A percentile compares a stretch with the other conserved stretches of the same genome.
Evolutionary conservation across 1,140 invertebrate genomes (phyloP).

Genomic region (Tetranychus cinnabarinus): DNA sequence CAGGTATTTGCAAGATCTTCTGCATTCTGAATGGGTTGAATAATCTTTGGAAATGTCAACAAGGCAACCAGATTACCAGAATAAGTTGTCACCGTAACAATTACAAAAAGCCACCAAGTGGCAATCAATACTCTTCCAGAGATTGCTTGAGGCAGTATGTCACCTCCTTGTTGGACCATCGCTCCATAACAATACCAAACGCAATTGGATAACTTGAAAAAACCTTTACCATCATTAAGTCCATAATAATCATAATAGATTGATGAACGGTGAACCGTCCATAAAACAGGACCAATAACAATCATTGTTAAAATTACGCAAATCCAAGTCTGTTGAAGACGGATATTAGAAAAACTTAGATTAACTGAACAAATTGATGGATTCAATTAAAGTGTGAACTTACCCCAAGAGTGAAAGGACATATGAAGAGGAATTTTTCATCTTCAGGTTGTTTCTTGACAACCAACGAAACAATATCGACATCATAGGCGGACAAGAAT

Average conservation of each 20-base stretch:
- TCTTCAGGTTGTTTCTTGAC: slow-evolving; percentile 46
- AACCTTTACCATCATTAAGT: slow-evolving; percentile 25
- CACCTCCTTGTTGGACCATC: slow-evolving; percentile 67
- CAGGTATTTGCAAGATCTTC: slow-evolving; percentile 36
- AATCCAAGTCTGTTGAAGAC: slow-evolving; percentile 42
- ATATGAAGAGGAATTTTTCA: slow-evolving; percentile 43
- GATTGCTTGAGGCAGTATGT: slow-evolving; percentile 52
- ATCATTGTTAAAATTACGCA: slow-evolving; percentile 42
- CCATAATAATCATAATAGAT: slow-evolving; percentile 36
- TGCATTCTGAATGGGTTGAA: slow-evolving; percentile 44
- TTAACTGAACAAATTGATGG: background rate
- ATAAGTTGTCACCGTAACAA: slow-evolving; percentile 66
- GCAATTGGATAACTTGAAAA: slow-evolving; percentile 38
- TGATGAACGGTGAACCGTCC: slow-evolving; percentile 41
- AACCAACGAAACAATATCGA: slow-evolving; percentile 46
- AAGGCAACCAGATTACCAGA: slow-evolving; percentile 78
- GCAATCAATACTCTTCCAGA: slow-evolving; percentile 67
- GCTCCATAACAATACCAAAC: slow-evolving; percentile 53
- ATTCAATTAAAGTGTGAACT: slow-evolving; percentile 2
- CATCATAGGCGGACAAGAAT: slow-evolving; percentile 32
- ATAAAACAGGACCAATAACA: slow-evolving; percentile 51
- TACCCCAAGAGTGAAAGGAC: slow-evolving; percentile 42
- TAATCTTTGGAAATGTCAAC: slow-evolving; percentile 67
- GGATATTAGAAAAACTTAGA: background rate
- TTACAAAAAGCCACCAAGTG: slow-evolving; percentile 75